phyloP scores from a whole-genome alignment of 2,797 vertebrate species.

The Neosalanx taihuensis region DNA sequence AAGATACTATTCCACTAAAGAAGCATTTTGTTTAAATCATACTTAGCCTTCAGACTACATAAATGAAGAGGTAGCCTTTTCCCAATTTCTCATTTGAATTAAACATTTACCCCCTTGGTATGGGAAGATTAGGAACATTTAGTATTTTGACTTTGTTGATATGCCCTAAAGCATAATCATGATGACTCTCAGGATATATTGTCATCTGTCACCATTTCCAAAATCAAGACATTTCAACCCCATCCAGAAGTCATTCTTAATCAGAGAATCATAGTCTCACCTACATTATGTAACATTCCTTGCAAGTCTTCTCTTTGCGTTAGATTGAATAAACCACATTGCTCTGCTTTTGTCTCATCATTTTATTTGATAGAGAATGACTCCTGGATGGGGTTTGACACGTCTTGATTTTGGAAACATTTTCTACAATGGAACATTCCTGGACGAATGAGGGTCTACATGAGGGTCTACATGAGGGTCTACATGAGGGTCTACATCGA shows the following conservation, averaged over 20 bases:
- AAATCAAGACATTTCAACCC: background rate
- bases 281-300: constrained; percentile 14
- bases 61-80: constrained; percentile 74
- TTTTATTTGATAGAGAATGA: no score
- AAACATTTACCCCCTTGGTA: constrained; percentile 48
- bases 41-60: constrained; percentile 54
- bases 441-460: no score
- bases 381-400: no score
- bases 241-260: no score
- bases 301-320: no score
- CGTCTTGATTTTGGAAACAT: no score
- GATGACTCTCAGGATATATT: background rate
- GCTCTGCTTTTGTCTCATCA: no score
- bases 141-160: constrained; percentile 20
- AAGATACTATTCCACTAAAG: constrained; percentile 46
- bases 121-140: constrained; percentile 27
- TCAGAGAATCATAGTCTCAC: no score
- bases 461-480: no score
- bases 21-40: constrained; percentile 51
- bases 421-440: no score
- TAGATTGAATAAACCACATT: no score
- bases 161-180: background rate
- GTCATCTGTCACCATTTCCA: constrained; percentile 7
- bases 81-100: constrained; percentile 55
- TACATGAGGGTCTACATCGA: no score